Percentiles rank a stretch among this genome's conserved stretches.
These are phyloP conservation scores for Ips nitidus DNA, from an alignment of 1,140 invertebrate genomes.

Conservation along the genomic window DNA sequence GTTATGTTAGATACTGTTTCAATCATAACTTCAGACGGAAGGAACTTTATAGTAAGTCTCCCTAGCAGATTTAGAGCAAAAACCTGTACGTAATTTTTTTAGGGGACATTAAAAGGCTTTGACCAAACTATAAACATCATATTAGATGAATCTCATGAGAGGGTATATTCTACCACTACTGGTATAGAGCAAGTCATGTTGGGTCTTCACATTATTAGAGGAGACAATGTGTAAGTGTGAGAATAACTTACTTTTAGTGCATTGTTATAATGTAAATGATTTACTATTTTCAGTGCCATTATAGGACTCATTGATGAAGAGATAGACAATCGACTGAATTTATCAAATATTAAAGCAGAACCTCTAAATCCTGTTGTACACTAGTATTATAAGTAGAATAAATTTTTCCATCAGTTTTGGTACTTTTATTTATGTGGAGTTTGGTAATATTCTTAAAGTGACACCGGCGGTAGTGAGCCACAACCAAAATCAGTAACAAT, in stretches of 20 bases:
- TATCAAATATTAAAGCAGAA: conserved; percentile 84
- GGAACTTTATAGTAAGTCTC: conserved; percentile 88
- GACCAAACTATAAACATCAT: conserved; percentile 99
- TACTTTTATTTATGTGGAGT: too few species aligned
- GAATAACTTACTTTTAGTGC: not conserved
- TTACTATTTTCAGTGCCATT: conserved; percentile 65
- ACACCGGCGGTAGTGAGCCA: too few species aligned
- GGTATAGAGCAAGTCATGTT: conserved; percentile 96
- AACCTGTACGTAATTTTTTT: conserved; percentile 45
- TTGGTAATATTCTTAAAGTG: too few species aligned
- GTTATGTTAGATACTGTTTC: conserved; percentile 77
- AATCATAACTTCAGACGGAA: conserved; percentile 91
- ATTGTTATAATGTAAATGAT: not conserved
- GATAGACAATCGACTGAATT: conserved; percentile 81
- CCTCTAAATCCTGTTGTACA: conserved; percentile 85
- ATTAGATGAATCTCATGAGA: conserved; percentile 95
- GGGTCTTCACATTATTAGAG: conserved; percentile 94
- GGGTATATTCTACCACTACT: conserved; percentile 88
- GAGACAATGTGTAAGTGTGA: conserved; percentile 88
- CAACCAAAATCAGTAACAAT: too few species aligned
- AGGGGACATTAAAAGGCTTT: conserved; percentile 88
- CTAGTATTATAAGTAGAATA: conserved; percentile 50
- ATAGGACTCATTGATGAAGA: conserved; percentile 92
- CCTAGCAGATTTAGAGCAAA: conserved; percentile 12
- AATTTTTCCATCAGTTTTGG: too few species aligned